Evolutionary conservation across 1,140 invertebrate species (phyloP).

Genomic region (Macrobrachium nipponense): DNA sequence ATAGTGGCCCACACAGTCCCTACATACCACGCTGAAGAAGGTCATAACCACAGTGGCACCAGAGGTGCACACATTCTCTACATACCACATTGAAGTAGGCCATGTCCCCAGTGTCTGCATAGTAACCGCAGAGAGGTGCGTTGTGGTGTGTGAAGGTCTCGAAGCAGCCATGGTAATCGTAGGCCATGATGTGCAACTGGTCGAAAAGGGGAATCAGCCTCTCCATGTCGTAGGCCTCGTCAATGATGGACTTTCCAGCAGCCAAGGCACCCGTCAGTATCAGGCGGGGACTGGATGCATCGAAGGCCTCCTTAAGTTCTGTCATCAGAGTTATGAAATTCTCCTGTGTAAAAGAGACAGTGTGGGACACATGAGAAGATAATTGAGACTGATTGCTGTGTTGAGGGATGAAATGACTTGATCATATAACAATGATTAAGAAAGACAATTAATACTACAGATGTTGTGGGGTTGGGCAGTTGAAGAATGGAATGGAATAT

Average conservation of each 20-base stretch:
- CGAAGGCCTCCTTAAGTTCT: conserved; percentile 74
- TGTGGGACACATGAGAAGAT: too few species aligned
- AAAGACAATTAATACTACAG: too few species aligned
- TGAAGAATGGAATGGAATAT: too few species aligned
- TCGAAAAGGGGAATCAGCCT: conserved; percentile 72
- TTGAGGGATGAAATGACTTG: too few species aligned
- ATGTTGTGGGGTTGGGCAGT: too few species aligned
- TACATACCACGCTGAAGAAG: too few species aligned
- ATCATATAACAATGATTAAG: too few species aligned
- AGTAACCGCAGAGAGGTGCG: conserved; percentile 72
- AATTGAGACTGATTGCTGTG: too few species aligned
- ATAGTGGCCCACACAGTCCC: too few species aligned
- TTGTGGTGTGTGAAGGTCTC: conserved; percentile 74
- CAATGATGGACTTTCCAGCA: conserved; percentile 71
- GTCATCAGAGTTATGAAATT: conserved; percentile 69
- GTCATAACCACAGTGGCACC: too few species aligned
- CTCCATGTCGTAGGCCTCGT: conserved; percentile 74
- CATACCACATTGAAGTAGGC: conserved; percentile 50
- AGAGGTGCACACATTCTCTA: not conserved
- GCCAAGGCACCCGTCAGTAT: conserved; percentile 76
- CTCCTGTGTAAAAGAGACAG: conserved; percentile 49
- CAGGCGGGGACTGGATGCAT: conserved; percentile 67
- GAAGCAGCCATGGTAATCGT: conserved; percentile 76
- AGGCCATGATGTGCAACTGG: conserved; percentile 73
- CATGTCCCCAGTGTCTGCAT: conserved; percentile 64